These are phyloP conservation scores for Serranus cabrilla DNA, from an alignment of 2,797 vertebrate species.

Conservation along the genomic window DNA sequence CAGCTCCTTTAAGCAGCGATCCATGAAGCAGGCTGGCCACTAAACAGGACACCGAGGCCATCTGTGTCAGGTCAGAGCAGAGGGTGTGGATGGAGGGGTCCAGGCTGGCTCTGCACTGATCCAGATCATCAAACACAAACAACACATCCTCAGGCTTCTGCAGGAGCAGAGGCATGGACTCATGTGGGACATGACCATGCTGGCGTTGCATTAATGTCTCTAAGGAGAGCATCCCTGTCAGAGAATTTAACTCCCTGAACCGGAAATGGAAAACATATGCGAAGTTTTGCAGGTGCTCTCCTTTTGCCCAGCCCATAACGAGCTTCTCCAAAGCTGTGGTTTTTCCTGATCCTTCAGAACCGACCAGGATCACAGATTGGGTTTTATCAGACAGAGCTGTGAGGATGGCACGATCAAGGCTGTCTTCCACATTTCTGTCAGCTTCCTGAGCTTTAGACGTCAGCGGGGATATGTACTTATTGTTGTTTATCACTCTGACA, in stretches of 20 bases:
- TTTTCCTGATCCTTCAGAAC: constrained; percentile 84
- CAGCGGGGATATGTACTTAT: constrained; percentile 63
- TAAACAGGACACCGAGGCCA: constrained; percentile 57
- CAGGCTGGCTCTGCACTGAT: constrained; percentile 64
- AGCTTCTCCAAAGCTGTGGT: constrained; percentile 82
- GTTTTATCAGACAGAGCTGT: constrained; percentile 38
- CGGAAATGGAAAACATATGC: constrained; percentile 77
- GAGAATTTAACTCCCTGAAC: constrained; percentile 62
- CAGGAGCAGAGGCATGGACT: constrained; percentile 45
- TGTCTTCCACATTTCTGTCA: not conserved
- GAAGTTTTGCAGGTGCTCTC: constrained; percentile 73
- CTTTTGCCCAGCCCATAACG: constrained; percentile 78
- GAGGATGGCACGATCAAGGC: constrained; percentile 64
- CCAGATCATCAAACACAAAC: constrained; percentile 85
- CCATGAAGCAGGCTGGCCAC: constrained; percentile 81
- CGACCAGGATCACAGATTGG: constrained; percentile 69
- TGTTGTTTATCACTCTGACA: constrained; percentile 63
- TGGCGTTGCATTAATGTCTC: constrained; percentile 64
- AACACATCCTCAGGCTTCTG: constrained; percentile 74
- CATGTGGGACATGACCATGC: constrained; percentile 46
- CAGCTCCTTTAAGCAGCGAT: constrained; percentile 78
- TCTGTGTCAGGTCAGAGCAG: constrained; percentile 57
- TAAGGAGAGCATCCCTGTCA: constrained; percentile 62
- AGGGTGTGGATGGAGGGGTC: constrained; percentile 50
- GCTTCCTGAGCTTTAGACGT: not conserved